Conservation (phyloP, 2,797 vertebrate species). For the Gallinago nigripennis region DNA sequence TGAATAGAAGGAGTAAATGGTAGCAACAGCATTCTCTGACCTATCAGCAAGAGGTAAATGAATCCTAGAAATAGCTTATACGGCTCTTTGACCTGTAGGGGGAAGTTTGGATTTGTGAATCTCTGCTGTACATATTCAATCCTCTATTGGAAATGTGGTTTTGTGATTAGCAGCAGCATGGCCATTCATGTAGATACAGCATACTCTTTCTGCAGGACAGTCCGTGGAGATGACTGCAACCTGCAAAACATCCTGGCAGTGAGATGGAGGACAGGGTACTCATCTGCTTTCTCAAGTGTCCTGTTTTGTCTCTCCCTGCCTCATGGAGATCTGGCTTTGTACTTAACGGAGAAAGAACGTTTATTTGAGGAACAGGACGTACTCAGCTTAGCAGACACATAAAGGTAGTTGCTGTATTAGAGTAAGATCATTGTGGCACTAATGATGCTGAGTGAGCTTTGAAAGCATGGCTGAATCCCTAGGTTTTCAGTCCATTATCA, state of each 20-base stretch:
- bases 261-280: neutral
- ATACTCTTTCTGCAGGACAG: neutral
- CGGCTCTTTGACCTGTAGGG: neutral
- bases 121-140: neutral
- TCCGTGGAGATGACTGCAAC: neutral
- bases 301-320: neutral
- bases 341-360: neutral
- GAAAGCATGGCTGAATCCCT: neutral
- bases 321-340: neutral
- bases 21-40: neutral
- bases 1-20: neutral
- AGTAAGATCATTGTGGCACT: neutral
- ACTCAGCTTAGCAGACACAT: rapidly evolving
- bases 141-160: neutral
- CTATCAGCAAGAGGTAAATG: neutral
- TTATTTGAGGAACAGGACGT: neutral
- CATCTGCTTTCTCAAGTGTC: neutral
- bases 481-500: neutral
- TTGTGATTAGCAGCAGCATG: neutral
- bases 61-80: neutral
- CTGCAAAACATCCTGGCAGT: neutral
- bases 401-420: neutral
- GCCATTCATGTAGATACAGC: rapidly evolving
- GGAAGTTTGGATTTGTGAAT: neutral
- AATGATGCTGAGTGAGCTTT: neutral